Conservation (phyloP, 2,113 vertebrate species). For the Acanthisitta chloris region DNA sequence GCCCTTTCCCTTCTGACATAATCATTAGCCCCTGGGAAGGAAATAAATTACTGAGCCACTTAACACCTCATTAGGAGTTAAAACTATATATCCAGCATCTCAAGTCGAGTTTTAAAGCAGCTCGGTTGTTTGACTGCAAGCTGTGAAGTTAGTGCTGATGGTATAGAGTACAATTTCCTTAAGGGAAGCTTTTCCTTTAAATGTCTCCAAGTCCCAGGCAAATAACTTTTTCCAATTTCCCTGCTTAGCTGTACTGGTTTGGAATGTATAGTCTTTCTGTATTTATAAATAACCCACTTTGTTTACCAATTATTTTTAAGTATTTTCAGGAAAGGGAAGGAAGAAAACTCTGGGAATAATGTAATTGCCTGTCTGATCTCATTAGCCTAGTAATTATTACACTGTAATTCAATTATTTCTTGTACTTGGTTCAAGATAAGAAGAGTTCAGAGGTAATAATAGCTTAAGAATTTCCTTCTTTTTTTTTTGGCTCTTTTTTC, state of each 20-base stretch:
- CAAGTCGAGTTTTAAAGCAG: not conserved
- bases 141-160: not conserved
- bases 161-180: not conserved
- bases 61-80: conserved; percentile 4
- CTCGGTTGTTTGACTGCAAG: not conserved
- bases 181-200: not conserved
- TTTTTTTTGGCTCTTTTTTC: not conserved
- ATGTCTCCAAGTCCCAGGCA: not conserved
- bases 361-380: not conserved
- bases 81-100: not conserved
- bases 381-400: not conserved
- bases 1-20: not conserved
- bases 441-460: not conserved
- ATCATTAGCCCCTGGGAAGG: not conserved
- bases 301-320: conserved; percentile 32
- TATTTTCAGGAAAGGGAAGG: conserved; percentile 43
- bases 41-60: not conserved
- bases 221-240: not conserved
- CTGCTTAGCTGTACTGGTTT: not conserved
- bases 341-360: not conserved
- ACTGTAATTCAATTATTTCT: conserved; percentile 29
- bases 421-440: not conserved
- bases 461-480: not conserved
- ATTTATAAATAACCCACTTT: conserved; percentile 29
- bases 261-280: not conserved